Base-by-base conservation (phyloP, 2,888 invertebrate species). In the Cheilosia impressa region DNA sequence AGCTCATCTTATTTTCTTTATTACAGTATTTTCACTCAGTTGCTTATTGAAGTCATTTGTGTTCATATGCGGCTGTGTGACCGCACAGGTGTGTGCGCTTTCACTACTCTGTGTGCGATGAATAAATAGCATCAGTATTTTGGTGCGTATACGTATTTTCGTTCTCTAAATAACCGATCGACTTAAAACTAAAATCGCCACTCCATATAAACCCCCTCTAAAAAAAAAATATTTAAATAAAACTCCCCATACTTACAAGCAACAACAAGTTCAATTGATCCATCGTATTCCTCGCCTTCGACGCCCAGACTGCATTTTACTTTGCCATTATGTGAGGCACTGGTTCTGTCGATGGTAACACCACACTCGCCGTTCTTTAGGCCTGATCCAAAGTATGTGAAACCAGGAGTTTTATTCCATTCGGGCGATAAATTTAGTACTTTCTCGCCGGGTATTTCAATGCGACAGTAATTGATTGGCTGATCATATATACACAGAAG, bases 351-450 rank as follows among this genome's bases (percentile, higher is more conserved):
- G 83, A 97, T 95, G 75, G 92, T 93, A 4, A 95, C 95, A 2
- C 96, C 96, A 89, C 97, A 97, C 88, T 96, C 94, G 0, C 96
- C 96, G 1, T 91, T 90, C 89, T 93, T 91, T 10, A 94, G 88
- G 4, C 94, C 94, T 52, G 92, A 89, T 0, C 94, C 94, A 6
- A 89, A 91, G 88, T 94, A 94, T 0, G 92, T 91, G 38, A 94
- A 93, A n/a, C 94, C 93, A 0, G 93, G 93, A 6, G 89, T 89
- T 88, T 90, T 90, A 87, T 88, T 57, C 90, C 90, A 91, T 0
- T 91, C 92, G 60, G 93, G 92, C 10, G 94, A 94, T 58, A 94
- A 89, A 89, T 93, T 93, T 71, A 93, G 89, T 0, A 91, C 91
- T 88, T 92, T 90, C 88, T 92, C 91, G 31, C 93, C 93, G 9